phyloP scores from a whole-genome alignment of 2,113 vertebrate species.

The Sciurus niger region DNA sequence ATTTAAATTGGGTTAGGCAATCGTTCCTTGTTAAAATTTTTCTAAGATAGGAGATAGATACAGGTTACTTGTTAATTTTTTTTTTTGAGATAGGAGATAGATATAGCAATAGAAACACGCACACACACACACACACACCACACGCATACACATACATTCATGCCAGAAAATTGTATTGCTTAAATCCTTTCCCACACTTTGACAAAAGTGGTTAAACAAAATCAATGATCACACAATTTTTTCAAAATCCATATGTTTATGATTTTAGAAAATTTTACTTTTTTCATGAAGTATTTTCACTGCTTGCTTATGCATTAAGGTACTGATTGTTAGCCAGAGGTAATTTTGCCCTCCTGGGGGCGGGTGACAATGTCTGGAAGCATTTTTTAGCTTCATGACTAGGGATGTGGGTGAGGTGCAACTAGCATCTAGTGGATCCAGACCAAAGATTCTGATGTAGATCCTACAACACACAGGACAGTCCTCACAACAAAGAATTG shows the following conservation, averaged over 20 bases:
- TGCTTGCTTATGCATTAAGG: not conserved
- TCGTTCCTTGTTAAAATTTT: conserved; percentile 10
- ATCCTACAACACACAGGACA: not conserved
- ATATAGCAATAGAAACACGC: not conserved
- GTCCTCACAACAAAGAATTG: not conserved
- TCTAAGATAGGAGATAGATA: not conserved
- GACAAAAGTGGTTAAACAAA: not conserved
- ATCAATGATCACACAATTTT: not conserved
- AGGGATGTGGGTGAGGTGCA: fast-evolving
- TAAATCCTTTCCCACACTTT: conserved; percentile 25
- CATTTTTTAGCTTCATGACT: not conserved
- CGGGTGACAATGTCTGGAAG: not conserved
- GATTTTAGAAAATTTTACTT: not conserved
- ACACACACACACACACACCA: not conserved
- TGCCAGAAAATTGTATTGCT: not conserved
- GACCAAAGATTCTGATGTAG: not conserved
- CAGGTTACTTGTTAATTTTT: not conserved
- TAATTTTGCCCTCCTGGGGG: not conserved
- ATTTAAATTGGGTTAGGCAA: conserved; percentile 2
- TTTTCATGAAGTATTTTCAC: not conserved
- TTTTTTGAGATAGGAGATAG: not conserved
- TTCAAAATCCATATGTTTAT: not conserved
- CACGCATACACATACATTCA: not conserved
- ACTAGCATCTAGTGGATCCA: not conserved
- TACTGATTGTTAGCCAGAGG: not conserved